phyloP scores from a whole-genome alignment of 92 coral and sea anemone species.

The Pocillopora meandrina region DNA sequence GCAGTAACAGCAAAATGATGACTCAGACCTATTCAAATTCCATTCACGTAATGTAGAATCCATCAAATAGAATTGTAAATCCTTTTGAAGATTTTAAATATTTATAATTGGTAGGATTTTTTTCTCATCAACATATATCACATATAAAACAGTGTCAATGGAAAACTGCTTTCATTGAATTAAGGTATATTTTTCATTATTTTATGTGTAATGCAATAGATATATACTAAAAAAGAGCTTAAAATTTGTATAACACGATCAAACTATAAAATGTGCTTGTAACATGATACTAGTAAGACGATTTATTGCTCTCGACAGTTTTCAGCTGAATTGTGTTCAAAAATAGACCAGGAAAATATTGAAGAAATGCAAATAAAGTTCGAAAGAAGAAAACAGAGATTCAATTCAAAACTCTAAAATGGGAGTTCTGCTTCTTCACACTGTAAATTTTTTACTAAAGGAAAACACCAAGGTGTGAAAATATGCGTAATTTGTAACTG shows the following conservation, averaged over 20 bases:
- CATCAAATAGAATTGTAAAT: neutral
- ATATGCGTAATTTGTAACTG: conserved; percentile 10
- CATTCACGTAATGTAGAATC: neutral
- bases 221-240: no score
- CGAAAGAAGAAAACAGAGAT: no score
- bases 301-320: neutral
- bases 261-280: neutral
- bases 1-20: neutral
- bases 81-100: conserved; percentile 18
- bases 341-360: no score
- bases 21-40: neutral
- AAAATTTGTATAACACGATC: no score
- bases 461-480: neutral
- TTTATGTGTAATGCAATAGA: no score
- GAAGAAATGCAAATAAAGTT: no score
- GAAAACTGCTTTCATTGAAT: neutral
- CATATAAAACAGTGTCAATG: conserved; percentile 13
- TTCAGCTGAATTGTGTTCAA: no score
- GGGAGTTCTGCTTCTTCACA: neutral
- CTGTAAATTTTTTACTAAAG: neutral
- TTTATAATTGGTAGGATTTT: conserved; percentile 5
- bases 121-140: conserved; percentile 29
- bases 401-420: no score
- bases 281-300: neutral
- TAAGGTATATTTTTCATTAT: neutral